phyloP scores from a whole-genome alignment of 2,113 vertebrate genomes.

The Neomonachus schauinslandi region DNA sequence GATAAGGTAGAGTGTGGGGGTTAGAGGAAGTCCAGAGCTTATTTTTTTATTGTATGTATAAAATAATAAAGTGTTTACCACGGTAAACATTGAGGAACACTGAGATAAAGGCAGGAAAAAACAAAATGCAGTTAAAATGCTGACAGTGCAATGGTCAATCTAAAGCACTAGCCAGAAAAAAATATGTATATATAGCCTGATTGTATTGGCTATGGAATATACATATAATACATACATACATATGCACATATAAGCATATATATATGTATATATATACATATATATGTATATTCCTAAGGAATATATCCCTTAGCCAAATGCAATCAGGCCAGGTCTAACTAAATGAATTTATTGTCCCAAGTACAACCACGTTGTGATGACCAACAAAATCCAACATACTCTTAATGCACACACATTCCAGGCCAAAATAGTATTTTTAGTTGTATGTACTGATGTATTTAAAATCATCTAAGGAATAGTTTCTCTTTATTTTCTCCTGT shows the following conservation, averaged over 20 bases:
- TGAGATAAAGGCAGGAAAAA: background rate
- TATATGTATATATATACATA: no score
- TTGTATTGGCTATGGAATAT: background rate
- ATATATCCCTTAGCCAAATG: background rate
- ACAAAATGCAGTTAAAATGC: background rate
- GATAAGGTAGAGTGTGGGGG: background rate
- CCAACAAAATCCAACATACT: background rate
- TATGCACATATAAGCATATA: background rate
- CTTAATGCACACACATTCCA: background rate
- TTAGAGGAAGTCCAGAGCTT: background rate
- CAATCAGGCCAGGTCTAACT: background rate
- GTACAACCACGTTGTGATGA: background rate
- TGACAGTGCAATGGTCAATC: background rate
- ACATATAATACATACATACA: rapidly evolving
- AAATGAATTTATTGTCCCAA: background rate
- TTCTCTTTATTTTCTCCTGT: constrained; percentile 21
- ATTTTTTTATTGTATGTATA: background rate
- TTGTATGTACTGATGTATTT: background rate
- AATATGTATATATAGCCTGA: background rate
- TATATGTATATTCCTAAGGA: background rate
- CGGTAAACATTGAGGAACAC: background rate
- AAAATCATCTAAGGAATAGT: background rate
- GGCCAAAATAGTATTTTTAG: background rate
- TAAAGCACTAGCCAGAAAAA: background rate
- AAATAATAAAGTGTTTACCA: constrained; percentile 18